These are phyloP conservation scores for Syngnathus rostellatus DNA, from an alignment of 2,797 vertebrate genomes.

Conservation along the genomic window DNA sequence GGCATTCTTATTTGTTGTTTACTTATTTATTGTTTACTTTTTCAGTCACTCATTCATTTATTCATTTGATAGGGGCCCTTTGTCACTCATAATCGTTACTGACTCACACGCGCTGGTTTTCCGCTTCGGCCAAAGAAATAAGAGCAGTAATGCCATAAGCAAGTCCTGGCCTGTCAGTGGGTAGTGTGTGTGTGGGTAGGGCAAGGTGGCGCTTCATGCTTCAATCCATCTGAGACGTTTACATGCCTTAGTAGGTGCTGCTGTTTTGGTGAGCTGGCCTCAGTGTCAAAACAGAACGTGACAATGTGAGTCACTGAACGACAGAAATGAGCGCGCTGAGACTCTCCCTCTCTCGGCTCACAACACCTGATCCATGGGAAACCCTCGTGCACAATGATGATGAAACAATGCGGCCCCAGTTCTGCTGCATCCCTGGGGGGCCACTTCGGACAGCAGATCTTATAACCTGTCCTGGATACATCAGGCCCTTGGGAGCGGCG, in stretches of 20 bases:
- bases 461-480: conserved; percentile 73
- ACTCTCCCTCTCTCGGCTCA: conserved; percentile 52
- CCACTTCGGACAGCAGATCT: conserved; percentile 64
- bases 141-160: no score
- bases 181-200: no score
- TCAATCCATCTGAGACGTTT: background rate
- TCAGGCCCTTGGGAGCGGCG: conserved; percentile 45
- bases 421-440: conserved; percentile 62
- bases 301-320: conserved; percentile 55
- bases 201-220: background rate
- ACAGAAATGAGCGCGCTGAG: conserved; percentile 55
- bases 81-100: no score
- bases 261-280: conserved; percentile 17
- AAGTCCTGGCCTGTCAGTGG: background rate
- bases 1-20: no score
- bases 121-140: no score
- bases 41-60: no score
- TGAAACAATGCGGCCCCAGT: conserved; percentile 73
- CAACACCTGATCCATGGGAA: conserved; percentile 74
- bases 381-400: conserved; percentile 62
- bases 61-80: no score
- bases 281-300: conserved; percentile 44
- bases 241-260: background rate
- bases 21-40: no score
- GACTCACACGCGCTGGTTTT: no score